Evolutionary conservation across 1,140 invertebrate species (phyloP).

Genomic region (Lycorma delicatula): DNA sequence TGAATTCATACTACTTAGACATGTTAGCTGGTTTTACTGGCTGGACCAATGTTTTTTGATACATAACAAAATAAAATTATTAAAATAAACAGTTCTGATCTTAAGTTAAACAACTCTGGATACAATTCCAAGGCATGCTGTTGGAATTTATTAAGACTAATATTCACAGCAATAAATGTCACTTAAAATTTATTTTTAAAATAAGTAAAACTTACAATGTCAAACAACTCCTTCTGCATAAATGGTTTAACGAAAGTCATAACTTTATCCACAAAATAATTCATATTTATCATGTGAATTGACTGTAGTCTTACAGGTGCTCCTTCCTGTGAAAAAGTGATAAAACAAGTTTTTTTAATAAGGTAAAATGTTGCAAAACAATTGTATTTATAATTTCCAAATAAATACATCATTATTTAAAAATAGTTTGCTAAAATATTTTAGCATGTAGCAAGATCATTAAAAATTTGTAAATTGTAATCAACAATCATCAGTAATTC

Average conservation of each 20-base stretch:
- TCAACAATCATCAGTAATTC: too few species aligned
- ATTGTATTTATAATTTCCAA: too few species aligned
- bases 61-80: not conserved
- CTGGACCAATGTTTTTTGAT: not conserved
- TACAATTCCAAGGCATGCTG: not conserved
- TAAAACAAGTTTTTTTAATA: too few species aligned
- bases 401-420: too few species aligned
- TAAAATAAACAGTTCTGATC: not conserved
- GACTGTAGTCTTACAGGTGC: constrained; percentile 52
- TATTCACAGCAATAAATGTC: not conserved
- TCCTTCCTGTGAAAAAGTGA: constrained; percentile 45
- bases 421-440: too few species aligned
- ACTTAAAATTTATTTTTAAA: not conserved
- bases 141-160: not conserved
- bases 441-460: too few species aligned
- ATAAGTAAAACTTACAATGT: constrained; percentile 40
- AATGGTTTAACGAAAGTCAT: constrained; percentile 58
- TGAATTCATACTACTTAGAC: too few species aligned
- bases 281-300: constrained; percentile 58
- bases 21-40: too few species aligned
- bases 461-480: too few species aligned
- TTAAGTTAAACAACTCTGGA: not conserved
- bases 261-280: constrained; percentile 57
- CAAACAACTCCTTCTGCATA: constrained; percentile 57
- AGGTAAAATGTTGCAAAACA: too few species aligned